A percentile compares a stretch with the other conserved stretches of the same genome.
phyloP scores from a whole-genome alignment of 1,140 invertebrate genomes.

The Nephotettix cincticeps region DNA sequence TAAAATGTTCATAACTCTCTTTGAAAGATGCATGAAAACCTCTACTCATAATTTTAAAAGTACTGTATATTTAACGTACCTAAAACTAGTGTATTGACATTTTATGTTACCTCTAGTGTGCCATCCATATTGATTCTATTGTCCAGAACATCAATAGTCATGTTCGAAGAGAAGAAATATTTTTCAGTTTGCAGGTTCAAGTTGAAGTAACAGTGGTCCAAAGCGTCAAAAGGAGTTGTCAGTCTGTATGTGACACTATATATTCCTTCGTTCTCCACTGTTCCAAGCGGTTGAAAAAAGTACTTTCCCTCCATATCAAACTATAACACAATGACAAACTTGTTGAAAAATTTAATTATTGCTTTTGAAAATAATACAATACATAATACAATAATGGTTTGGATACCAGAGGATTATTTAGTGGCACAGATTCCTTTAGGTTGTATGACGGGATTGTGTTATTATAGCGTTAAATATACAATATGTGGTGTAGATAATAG shows the following conservation, averaged over 20 bases:
- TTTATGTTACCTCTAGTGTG: slow-evolving; percentile 49
- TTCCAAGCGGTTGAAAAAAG: slow-evolving; percentile 44
- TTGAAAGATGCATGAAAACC: not conserved
- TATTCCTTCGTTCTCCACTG: slow-evolving; percentile 38
- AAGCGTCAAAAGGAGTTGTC: slow-evolving; percentile 54
- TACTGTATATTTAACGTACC: not conserved
- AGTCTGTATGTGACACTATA: slow-evolving; percentile 52
- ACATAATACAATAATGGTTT: no score
- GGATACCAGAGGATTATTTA: no score
- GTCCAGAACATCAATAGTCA: slow-evolving; percentile 49
- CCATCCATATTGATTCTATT: slow-evolving; percentile 50
- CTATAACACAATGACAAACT: slow-evolving; percentile 19
- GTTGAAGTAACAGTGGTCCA: slow-evolving; percentile 51
- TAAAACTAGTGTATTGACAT: no score
- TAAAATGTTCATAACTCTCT: no score
- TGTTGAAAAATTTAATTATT: no score
- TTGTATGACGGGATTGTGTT: no score
- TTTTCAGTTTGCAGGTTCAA: slow-evolving; percentile 54
- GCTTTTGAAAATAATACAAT: no score
- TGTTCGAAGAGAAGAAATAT: slow-evolving; percentile 51
- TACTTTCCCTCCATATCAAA: slow-evolving; percentile 52
- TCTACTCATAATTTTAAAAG: not conserved
- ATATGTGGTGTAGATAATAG: no score
- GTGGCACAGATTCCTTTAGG: no score
- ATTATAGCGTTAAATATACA: no score